Percentiles rank a stretch among this genome's conserved stretches.
Conservation (phyloP, 1,140 invertebrate species). For the Patella vulgata region DNA sequence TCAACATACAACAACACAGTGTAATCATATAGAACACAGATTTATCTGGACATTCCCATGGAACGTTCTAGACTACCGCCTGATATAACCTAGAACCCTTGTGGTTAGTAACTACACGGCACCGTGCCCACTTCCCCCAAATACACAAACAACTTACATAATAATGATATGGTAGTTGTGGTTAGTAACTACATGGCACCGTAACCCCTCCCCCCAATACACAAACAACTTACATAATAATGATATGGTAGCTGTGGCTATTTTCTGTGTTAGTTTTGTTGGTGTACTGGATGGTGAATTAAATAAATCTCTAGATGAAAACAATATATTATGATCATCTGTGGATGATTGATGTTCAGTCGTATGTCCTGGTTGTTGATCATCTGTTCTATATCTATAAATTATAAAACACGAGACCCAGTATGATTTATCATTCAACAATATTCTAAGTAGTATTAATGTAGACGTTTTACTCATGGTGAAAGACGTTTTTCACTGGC, state of each 20-base stretch:
- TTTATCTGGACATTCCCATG: no score
- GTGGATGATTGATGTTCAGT: background rate
- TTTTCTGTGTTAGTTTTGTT: background rate
- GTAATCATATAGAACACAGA: no score
- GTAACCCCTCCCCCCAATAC: no score
- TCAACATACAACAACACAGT: background rate
- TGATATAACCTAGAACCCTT: no score
- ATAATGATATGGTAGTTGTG: slow-evolving; percentile 5
- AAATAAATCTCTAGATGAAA: background rate
- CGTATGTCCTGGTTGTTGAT: slow-evolving; percentile 6
- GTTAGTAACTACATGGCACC: no score
- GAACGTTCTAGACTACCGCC: no score
- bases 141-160: no score
- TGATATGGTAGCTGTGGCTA: slow-evolving; percentile 8
- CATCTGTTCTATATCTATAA: slow-evolving; percentile 13
- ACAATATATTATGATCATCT: background rate
- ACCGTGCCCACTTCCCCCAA: no score
- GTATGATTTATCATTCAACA: background rate
- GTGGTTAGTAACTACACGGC: no score
- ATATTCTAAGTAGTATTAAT: background rate
- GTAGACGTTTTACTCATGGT: background rate
- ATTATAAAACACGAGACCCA: background rate
- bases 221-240: slow-evolving; percentile 20
- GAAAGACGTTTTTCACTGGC: background rate
- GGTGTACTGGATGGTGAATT: background rate